Conservation (phyloP, 1,140 invertebrate genomes). For the Maniola jurtina region DNA sequence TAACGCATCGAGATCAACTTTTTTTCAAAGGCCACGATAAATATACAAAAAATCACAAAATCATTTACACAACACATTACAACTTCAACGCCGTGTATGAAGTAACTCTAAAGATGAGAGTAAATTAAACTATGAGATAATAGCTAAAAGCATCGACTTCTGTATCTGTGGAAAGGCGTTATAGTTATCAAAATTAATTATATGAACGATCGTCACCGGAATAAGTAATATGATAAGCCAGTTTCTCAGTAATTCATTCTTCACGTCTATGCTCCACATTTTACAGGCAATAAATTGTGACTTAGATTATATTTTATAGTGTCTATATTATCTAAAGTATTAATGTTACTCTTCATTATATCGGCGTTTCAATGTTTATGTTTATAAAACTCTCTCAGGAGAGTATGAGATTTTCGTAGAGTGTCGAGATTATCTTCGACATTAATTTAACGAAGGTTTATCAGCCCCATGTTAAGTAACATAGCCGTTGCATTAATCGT, state of each 20-base stretch:
- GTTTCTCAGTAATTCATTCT: slow-evolving; percentile 19
- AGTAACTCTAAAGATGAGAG: neutral
- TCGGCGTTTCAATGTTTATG: slow-evolving; percentile 33
- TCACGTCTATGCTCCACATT: slow-evolving; percentile 20
- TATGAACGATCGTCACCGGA: slow-evolving; percentile 65
- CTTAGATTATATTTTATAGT: slow-evolving; percentile 28
- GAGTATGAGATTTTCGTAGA: slow-evolving; percentile 40
- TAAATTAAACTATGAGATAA: slow-evolving; percentile 66
- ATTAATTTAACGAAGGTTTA: slow-evolving; percentile 58
- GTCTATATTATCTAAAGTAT: slow-evolving; percentile 49
- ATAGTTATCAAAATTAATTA: slow-evolving; percentile 71
- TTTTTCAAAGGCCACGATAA: too few relatives aligned
- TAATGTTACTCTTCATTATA: slow-evolving; percentile 47
- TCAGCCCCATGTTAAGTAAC: slow-evolving; percentile 57
- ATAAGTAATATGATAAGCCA: slow-evolving; percentile 29
- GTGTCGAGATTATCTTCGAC: slow-evolving; percentile 43
- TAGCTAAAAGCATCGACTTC: slow-evolving; percentile 69
- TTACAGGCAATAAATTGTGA: slow-evolving; percentile 23
- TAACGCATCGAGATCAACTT: too few relatives aligned
- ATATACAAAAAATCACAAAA: neutral
- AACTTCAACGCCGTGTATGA: neutral
- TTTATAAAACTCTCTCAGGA: slow-evolving; percentile 37
- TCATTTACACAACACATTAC: neutral
- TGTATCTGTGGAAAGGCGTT: slow-evolving; percentile 65
- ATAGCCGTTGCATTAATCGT: slow-evolving; percentile 58